Percentiles rank a stretch among this genome's conserved stretches.
Conservation (phyloP, 2,888 invertebrate species). For the Neuroscelio doddi region DNA sequence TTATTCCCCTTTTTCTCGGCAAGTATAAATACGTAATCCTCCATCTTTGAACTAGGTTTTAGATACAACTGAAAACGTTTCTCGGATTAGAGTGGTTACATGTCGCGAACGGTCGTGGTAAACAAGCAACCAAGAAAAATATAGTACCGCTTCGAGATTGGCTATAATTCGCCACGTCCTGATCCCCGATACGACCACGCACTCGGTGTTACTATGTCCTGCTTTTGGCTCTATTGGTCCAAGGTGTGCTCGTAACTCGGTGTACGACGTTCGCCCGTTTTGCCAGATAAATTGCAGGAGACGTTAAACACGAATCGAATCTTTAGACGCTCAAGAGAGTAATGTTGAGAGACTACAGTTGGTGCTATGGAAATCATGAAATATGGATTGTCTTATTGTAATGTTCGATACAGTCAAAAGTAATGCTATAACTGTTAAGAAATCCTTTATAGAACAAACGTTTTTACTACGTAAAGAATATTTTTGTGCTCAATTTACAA, state of each 20-base stretch:
- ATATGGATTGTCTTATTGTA: too few relatives aligned
- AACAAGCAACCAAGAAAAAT: background rate
- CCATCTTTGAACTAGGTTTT: conserved; percentile 51
- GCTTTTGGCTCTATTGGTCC: conserved; percentile 7
- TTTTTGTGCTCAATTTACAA: too few relatives aligned
- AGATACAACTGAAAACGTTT: conserved; percentile 29
- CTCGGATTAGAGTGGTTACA: conserved; percentile 22
- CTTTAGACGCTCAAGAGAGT: conserved; percentile 11
- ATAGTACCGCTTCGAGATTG: conserved; percentile 28
- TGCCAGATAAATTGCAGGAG: conserved; percentile 31
- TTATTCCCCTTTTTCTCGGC: conserved; percentile 32
- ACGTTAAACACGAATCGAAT: conserved; percentile 39
- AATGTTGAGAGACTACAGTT: too few relatives aligned
- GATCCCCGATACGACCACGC: conserved; percentile 39
- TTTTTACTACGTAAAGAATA: too few relatives aligned
- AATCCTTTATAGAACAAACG: too few relatives aligned
- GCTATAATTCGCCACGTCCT: conserved; percentile 37
- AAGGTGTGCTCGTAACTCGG: conserved; percentile 34
- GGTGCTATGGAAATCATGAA: too few relatives aligned
- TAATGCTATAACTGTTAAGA: too few relatives aligned
- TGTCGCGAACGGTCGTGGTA: conserved; percentile 9
- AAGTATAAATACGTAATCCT: conserved; percentile 65
- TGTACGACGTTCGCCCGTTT: conserved; percentile 23
- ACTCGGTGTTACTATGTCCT: background rate
- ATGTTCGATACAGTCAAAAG: too few relatives aligned